Base-by-base conservation (phyloP, 1,140 invertebrate species). In the Anthonomus grandis region DNA sequence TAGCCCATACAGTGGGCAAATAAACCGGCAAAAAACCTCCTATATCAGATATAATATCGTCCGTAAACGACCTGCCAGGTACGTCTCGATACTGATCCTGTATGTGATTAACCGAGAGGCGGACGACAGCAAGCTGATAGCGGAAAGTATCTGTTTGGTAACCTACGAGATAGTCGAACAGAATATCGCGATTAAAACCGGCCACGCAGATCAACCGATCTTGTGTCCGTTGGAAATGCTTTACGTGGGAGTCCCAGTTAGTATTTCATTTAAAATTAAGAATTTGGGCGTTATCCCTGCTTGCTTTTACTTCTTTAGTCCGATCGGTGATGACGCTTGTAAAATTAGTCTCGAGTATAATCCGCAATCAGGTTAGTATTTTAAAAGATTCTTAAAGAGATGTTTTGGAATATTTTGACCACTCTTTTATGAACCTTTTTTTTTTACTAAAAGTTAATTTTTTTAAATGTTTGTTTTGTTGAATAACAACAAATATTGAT, bases 181-280 rank as follows among this genome's bases (percentile, higher is more conserved):
- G 18, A 27, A 66, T 23, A 60, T 69, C 10, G 21, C 24, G 3
- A 54, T 69, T 4, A 57, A 63, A 31, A 59, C 63, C 13, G 31
- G 41, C 1, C 46, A 51, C 10, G 49, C 61, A 9, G n/a, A 48
- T 13, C 42, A 41, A 22, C 55, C 66, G 0, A 60, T 70, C 17
- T 48, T 71, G 8, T 67, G 58, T 34, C 62, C 68, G 9, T 13
- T 51, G 24, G 46, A 67, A 54, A 48, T 66, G 9, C 49, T 68
- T 13, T 65, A 67, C 41, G 38, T 57, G 4, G 60, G 52, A 25
- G 41, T 58, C 5, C 54, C 60, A 0, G 36, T 44, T 3, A 38
- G 42, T 4, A 46, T 65, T 15, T 19, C 27, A 2, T 37, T 71
- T 31, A 57, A 54, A 53, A 45, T 71, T 12, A 57, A 64, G 22